Evolutionary conservation across 2,113 vertebrate species (phyloP), one percentile per base, ranked within the genome.

Genomic region (Chunga burmeisteri): DNA sequence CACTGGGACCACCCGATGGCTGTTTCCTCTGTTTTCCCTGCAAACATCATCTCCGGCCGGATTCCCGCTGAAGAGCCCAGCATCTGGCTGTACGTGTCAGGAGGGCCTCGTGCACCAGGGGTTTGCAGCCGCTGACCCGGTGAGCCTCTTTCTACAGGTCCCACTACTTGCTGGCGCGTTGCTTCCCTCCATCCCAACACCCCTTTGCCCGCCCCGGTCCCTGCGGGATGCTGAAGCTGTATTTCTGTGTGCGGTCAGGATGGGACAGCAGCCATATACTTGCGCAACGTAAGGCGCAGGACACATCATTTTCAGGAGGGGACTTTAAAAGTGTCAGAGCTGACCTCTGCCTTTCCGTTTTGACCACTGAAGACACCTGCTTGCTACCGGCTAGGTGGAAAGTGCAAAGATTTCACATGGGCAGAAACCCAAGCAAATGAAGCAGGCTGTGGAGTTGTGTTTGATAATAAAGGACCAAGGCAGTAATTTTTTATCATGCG

Each of bases 1-100:
- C 19, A 55, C n/a, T 2, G 5, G 1, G 1, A n/a, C 36, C 4
- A 3, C 18, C 13, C 8, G 2, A 8, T 11, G 62, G 47, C 47
- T 63, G 12, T 42, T 67, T 23, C 56, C 34, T 70, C 55, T n/a
- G 30, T 36, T 78, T 70, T 65, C 55, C 49, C 65, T 49, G 29
- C 32, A 61, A 36, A 72, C 9, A 21, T 11, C 9, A 6, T 21
- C 26, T 87, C 68, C 3, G 1, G 7, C 21, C 47, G 52, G 30
- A 32, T n/a, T 87, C 30, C 53, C 3, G 1, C 21, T 49, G 40
- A 52, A 66, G 46, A 52, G 40, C 23, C 16, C 34, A 40, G 36
- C 36, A 26, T 38, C 23, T 2, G 1, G 16, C 34, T 61, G 5
- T 18, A 1, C 3, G 2, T 30, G 52, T 38, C 50, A 2, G 1